These are phyloP conservation scores for Cyprinodon tularosa DNA, from an alignment of 2,113 vertebrate genomes.

Conservation along the genomic window DNA sequence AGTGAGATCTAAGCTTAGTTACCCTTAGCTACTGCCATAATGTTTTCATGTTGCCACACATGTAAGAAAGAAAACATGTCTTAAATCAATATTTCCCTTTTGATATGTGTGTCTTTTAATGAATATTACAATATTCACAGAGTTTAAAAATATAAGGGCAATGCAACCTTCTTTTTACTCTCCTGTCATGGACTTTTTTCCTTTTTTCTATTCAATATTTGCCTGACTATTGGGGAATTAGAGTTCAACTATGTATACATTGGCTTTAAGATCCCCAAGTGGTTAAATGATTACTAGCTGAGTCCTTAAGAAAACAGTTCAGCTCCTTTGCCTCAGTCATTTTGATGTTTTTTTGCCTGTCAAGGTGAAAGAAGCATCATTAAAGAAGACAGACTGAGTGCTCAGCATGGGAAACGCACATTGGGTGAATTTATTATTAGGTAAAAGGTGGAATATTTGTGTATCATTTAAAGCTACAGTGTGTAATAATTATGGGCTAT, in stretches of 20 bases:
- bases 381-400: too few species aligned
- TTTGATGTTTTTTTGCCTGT: background rate
- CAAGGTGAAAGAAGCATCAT: background rate
- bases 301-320: background rate
- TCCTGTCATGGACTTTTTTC: too few species aligned
- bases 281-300: background rate
- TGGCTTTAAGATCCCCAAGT: background rate
- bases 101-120: background rate
- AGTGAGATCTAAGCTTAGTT: background rate
- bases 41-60: background rate
- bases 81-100: background rate
- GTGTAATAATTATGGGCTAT: too few species aligned
- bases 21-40: too few species aligned
- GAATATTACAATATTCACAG: background rate
- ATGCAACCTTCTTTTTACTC: too few species aligned
- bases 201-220: background rate
- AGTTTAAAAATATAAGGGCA: too few species aligned
- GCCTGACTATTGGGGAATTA: background rate
- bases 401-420: background rate
- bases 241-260: background rate
- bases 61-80: background rate
- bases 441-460: background rate
- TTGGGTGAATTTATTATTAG: background rate
- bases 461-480: too few species aligned
- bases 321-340: background rate